A percentile compares a stretch with the other conserved stretches of the same genome.
Evolutionary conservation across 2,113 vertebrate species (phyloP).

Genomic region (Microcebus tavaratra): DNA sequence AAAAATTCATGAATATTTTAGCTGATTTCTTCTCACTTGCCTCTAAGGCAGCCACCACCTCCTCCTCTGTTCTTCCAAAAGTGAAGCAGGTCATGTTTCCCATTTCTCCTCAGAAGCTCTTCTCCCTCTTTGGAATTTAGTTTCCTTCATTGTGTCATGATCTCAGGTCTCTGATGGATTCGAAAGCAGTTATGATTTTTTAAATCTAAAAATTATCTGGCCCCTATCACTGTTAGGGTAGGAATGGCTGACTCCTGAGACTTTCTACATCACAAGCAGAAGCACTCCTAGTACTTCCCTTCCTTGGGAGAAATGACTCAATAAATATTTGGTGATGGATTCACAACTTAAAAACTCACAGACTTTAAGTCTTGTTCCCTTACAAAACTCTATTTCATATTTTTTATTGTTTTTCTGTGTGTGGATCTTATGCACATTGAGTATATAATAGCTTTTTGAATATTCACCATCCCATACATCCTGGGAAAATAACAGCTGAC

Average conservation of each 20-base stretch:
- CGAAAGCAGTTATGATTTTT: not conserved
- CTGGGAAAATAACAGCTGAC: not conserved
- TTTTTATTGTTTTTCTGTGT: not conserved
- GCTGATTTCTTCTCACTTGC: not conserved
- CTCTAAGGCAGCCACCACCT: not conserved
- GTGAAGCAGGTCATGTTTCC: not conserved
- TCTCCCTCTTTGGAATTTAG: not conserved
- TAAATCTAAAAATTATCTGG: not conserved
- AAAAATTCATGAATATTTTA: not conserved
- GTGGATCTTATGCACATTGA: not conserved
- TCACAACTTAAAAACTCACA: conserved; percentile 18
- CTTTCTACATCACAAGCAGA: not conserved
- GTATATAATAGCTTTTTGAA: not conserved
- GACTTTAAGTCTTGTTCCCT: not conserved
- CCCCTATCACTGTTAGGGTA: not conserved
- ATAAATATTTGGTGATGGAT: not conserved
- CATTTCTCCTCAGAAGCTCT: not conserved
- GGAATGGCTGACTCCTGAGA: not conserved
- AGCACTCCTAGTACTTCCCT: not conserved
- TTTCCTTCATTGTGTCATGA: not conserved
- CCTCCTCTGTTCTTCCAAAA: not conserved
- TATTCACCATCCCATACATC: not conserved
- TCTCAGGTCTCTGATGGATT: not conserved
- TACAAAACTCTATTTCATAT: not conserved
- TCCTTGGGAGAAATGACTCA: not conserved